Evolutionary conservation across 1,140 invertebrate species (phyloP), one percentile per base, ranked within the genome.

Genomic region (Drosophila ficusphila): DNA sequence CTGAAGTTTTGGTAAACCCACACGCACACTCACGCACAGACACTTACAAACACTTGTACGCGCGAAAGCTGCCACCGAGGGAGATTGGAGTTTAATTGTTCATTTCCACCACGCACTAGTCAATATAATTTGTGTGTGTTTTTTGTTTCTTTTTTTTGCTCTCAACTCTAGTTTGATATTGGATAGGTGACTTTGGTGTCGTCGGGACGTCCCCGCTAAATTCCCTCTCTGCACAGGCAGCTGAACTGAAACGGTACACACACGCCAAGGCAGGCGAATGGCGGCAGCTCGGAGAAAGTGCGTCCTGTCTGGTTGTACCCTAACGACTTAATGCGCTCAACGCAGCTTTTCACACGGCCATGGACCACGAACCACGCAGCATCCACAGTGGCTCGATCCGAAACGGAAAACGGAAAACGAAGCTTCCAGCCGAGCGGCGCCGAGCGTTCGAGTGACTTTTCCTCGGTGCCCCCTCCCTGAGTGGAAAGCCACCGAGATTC

Each of bases 271-370:
- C 64, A 69, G 60, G 60, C 69, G 49, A 76, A 70, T 57, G 74
- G 77, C 82, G 75, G 41, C 83, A 89, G 64, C 78, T 81, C 69
- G 74, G 64, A 53, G 70, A 69, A 72, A 68, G 71, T 86, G 88
- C 88, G 88, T 90, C 88, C 88, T 88, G 57, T 77, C 88, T 90
- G 88, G 88, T 90, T 90, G 88, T 88, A 88, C 78, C 86, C 86
- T 83, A 82, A 86, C 88, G 81, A 90, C 88, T 90, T 90, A 90
- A 90, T 90, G 86, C 86, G 86, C 86, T 90, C 86, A 82, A 86
- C 82, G 71, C 78, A 88, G 78, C 78, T 90, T 90, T 90, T 88
- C 81, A 71, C 88, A 90, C 86, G 86, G 72, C 81, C 86, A 88
- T 90, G 88, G 86, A 90, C 85, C 65, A 69, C 64, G 75, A 88